Conservation (phyloP, 1,140 invertebrate genomes). For the Anastrepha ludens region DNA sequence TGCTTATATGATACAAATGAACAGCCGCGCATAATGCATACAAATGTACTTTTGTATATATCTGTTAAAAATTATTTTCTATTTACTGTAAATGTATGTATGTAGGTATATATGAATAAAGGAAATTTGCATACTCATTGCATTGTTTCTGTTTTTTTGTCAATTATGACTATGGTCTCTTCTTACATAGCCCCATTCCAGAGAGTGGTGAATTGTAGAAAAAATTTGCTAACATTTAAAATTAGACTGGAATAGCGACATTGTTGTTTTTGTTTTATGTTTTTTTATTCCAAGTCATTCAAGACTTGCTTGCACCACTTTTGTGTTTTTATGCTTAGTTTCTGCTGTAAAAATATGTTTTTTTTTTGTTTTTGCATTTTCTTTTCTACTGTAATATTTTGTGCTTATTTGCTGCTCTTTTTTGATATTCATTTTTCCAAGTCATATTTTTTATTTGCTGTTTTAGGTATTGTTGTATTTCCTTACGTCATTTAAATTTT, state of each 20-base stretch:
- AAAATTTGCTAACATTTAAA: background rate
- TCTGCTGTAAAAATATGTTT: slow-evolving; percentile 41
- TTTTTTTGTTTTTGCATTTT: background rate
- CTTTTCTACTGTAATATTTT: slow-evolving; percentile 26
- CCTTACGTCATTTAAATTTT: slow-evolving; percentile 19
- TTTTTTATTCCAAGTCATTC: too few species aligned
- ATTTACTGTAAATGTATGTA: background rate
- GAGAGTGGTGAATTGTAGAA: background rate
- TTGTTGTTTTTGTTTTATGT: too few species aligned
- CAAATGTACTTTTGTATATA: background rate
- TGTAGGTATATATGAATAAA: background rate
- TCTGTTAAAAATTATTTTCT: background rate
- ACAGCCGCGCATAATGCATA: slow-evolving; percentile 43
- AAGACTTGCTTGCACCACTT: background rate
- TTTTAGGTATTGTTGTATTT: background rate
- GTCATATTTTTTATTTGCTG: background rate
- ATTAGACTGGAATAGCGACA: too few species aligned
- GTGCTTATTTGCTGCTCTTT: slow-evolving; percentile 20
- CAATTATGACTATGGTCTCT: too few species aligned
- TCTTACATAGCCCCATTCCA: too few species aligned
- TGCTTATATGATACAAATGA: slow-evolving; percentile 40
- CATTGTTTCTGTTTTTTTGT: too few species aligned
- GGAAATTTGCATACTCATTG: too few species aligned
- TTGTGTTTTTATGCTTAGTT: background rate
- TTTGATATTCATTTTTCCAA: slow-evolving; percentile 7